phyloP scores from a whole-genome alignment of 2,888 invertebrate species.

The Smittia aterrima region DNA sequence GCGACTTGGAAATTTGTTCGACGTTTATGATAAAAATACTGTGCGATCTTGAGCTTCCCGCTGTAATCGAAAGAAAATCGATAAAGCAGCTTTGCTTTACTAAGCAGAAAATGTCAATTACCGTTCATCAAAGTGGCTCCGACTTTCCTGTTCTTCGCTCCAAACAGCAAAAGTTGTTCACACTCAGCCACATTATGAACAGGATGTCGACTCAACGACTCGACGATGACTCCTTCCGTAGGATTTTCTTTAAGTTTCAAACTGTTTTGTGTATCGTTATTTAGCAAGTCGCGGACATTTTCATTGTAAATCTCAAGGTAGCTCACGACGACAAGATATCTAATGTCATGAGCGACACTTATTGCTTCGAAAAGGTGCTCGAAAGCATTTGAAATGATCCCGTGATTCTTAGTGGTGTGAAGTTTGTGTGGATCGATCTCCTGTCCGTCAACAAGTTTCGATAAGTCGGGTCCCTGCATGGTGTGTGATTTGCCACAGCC shows the following conservation, averaged over 20 bases:
- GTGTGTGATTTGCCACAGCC: conserved; percentile 89
- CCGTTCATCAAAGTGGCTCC: conserved; percentile 87
- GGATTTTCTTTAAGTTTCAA: conserved; percentile 57
- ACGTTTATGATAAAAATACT: conserved; percentile 83
- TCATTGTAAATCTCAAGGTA: conserved; percentile 96
- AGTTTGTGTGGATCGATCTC: conserved; percentile 44
- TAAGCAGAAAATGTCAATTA: background rate
- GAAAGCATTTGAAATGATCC: conserved; percentile 75
- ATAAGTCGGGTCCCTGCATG: conserved; percentile 77
- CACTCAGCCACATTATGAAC: conserved; percentile 79
- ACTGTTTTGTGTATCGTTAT: conserved; percentile 53
- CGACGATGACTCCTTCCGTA: conserved; percentile 57
- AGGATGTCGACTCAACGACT: conserved; percentile 66
- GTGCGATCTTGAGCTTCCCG: conserved; percentile 80
- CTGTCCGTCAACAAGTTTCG: conserved; percentile 27
- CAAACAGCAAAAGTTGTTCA: conserved; percentile 68
- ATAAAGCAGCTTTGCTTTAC: too few species aligned
- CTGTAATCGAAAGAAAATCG: background rate
- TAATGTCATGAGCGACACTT: conserved; percentile 66
- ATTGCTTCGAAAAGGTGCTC: conserved; percentile 88
- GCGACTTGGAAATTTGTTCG: conserved; percentile 67
- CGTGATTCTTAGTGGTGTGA: conserved; percentile 53
- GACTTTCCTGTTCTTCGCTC: conserved; percentile 76
- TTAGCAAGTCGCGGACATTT: conserved; percentile 83
- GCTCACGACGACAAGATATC: conserved; percentile 58